Percentiles rank a stretch among this genome's conserved stretches.
phyloP scores from a whole-genome alignment of 2,888 invertebrate genomes.

The Phengaris alcon region DNA sequence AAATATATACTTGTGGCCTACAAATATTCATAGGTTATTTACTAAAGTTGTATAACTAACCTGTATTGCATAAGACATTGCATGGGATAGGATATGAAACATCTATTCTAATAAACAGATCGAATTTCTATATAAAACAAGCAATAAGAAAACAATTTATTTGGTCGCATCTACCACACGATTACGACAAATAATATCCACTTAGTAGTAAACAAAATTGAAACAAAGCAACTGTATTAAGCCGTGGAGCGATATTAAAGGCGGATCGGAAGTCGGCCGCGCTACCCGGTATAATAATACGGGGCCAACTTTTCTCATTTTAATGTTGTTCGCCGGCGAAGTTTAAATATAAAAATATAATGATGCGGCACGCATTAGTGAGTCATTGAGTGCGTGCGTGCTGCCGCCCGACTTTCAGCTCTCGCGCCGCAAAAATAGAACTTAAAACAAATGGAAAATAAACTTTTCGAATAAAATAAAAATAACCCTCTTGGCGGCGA shows the following conservation, averaged over 20 bases:
- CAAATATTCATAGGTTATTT: neutral
- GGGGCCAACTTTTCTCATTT: constrained; percentile 74
- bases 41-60: neutral
- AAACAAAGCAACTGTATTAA: constrained; percentile 51
- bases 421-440: constrained; percentile 72
- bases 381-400: constrained; percentile 75
- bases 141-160: constrained; percentile 31
- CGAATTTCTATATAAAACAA: constrained; percentile 18
- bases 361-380: constrained; percentile 77
- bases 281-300: constrained; percentile 56
- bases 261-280: constrained; percentile 47
- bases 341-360: constrained; percentile 79
- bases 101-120: neutral
- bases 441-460: constrained; percentile 79
- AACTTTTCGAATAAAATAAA: constrained; percentile 80
- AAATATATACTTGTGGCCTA: neutral
- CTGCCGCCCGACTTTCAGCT: constrained; percentile 60
- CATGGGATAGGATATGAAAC: neutral
- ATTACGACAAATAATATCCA: constrained; percentile 41
- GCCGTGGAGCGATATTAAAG: constrained; percentile 50
- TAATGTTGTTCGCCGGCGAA: constrained; percentile 73
- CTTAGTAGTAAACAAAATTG: constrained; percentile 46
- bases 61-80: neutral
- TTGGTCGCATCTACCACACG: constrained; percentile 32
- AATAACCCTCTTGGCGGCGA: constrained; percentile 77